Percentiles rank a stretch among this genome's conserved stretches.
These are phyloP conservation scores for Phenganax marumi DNA, from an alignment of 92 coral and sea anemone genomes.

Conservation along the genomic window DNA sequence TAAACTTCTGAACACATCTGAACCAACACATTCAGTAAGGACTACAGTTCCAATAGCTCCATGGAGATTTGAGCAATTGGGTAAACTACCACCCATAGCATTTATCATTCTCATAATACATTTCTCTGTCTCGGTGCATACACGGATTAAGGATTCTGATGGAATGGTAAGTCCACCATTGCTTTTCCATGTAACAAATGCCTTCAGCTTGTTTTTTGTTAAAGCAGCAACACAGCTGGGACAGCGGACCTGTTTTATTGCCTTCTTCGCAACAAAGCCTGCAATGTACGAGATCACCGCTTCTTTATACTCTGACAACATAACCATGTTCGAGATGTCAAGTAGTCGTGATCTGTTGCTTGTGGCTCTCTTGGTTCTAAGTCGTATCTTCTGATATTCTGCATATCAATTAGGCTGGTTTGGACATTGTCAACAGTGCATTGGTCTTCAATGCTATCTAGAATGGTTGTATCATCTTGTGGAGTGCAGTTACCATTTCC, in stretches of 20 bases:
- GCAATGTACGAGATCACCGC: not conserved
- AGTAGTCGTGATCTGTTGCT: not conserved
- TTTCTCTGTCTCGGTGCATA: conserved; percentile 4
- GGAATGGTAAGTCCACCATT: not conserved
- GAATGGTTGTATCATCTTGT: conserved; percentile 3
- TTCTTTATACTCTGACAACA: not conserved
- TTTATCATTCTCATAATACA: not conserved
- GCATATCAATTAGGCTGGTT: conserved; percentile 1
- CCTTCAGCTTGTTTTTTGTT: not conserved
- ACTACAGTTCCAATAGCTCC: not conserved
- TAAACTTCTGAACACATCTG: not conserved
- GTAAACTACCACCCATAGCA: not conserved
- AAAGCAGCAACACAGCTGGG: conserved; percentile 5
- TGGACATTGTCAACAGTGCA: not conserved
- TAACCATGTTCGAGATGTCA: not conserved
- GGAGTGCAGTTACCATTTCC: not conserved
- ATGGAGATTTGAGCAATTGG: not conserved
- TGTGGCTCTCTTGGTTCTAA: not conserved
- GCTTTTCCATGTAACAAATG: not conserved
- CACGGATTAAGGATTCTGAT: not conserved
- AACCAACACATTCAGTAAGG: conserved; percentile 4
- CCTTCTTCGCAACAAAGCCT: not conserved
- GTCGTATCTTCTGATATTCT: conserved; percentile 2
- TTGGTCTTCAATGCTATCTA: not conserved
- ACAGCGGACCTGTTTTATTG: not conserved